These are phyloP conservation scores for Panagrolaimus sp. DNA, from an alignment of 1,140 invertebrate genomes.

Conservation along the genomic window DNA sequence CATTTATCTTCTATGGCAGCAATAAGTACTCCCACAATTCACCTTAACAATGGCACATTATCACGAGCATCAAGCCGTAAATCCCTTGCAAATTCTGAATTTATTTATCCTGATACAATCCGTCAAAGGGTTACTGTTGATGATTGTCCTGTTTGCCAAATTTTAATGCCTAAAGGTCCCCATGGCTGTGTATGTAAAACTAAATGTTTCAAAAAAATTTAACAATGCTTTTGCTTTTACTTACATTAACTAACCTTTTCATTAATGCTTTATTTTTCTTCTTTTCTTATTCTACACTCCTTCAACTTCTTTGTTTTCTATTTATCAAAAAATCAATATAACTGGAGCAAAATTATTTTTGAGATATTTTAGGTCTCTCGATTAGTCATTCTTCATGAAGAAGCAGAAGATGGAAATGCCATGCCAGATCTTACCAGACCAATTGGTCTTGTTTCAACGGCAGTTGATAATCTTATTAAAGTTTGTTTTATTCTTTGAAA, in stretches of 20 bases:
- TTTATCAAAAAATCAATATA: not conserved
- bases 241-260: not conserved
- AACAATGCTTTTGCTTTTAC: conserved; percentile 18
- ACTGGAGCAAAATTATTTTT: conserved; percentile 4
- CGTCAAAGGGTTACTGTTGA: conserved; percentile 39
- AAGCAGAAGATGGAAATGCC: conserved; percentile 99
- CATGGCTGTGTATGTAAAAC: conserved; percentile 44
- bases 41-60: conserved; percentile 24
- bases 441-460: conserved; percentile 86
- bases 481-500: conserved; percentile 57
- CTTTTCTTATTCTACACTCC: not conserved
- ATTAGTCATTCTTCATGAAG: conserved; percentile 95
- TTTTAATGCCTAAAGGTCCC: conserved; percentile 48
- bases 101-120: conserved; percentile 45
- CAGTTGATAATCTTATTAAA: conserved; percentile 93
- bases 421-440: conserved; percentile 96
- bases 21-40: conserved; percentile 3
- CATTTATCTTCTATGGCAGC: conserved; percentile 13
- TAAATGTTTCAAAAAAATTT: too few relatives aligned
- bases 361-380: conserved; percentile 76
- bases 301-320: conserved; percentile 2
- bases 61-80: conserved; percentile 34
- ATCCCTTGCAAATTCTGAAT: conserved; percentile 39
- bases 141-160: conserved; percentile 57
- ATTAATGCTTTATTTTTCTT: conserved; percentile 4